Evolutionary conservation across 1,140 invertebrate species (phyloP).

Genomic region (Hyphantria cunea): DNA sequence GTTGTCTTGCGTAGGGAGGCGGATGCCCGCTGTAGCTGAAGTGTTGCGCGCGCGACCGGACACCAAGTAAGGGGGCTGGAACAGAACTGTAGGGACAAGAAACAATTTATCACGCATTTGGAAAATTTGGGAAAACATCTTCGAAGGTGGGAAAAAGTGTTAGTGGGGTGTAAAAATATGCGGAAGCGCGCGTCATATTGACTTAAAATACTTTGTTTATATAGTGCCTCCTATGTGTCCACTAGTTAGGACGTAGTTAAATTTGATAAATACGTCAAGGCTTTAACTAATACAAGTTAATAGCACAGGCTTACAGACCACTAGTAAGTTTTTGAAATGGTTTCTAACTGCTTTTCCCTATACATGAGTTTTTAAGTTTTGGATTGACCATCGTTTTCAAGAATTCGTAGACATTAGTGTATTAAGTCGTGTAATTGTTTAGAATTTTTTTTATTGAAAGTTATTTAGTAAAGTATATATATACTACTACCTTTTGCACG

Average conservation of each 20-base stretch:
- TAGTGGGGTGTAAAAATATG: background rate
- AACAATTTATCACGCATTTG: no score
- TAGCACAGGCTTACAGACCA: background rate
- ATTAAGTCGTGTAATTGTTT: no score
- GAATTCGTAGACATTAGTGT: no score
- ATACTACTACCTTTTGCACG: no score
- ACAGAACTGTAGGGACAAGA: constrained; percentile 8
- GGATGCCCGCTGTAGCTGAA: constrained; percentile 75
- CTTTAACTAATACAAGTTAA: background rate
- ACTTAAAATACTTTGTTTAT: background rate
- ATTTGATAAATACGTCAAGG: no score
- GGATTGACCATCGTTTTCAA: no score
- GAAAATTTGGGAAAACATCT: no score
- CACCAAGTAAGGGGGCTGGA: constrained; percentile 2
- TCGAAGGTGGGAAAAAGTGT: background rate
- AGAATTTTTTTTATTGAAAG: no score
- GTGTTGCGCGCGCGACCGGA: constrained; percentile 56
- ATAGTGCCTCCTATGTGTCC: constrained; percentile 2
- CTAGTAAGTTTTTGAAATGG: background rate
- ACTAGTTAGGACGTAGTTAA: background rate
- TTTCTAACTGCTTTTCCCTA: no score
- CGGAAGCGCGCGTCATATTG: constrained; percentile 5
- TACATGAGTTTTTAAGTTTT: no score
- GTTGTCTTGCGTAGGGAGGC: constrained; percentile 59
- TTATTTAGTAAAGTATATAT: no score